A percentile compares a stretch with the other conserved stretches of the same genome.
Conservation (phyloP, 2,888 invertebrate species). For the Tetanocera ferruginea region DNA sequence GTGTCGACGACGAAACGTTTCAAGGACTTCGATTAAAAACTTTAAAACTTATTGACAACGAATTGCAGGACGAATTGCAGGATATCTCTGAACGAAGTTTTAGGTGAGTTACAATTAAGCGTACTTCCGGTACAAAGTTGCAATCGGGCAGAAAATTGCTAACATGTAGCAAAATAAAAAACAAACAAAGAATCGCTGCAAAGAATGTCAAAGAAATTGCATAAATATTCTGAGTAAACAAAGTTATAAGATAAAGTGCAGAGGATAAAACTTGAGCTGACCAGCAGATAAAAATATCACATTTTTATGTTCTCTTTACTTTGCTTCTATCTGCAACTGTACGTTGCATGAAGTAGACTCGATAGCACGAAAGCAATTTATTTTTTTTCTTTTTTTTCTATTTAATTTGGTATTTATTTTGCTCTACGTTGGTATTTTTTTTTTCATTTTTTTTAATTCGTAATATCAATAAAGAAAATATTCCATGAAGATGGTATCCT, state of each 20-base stretch:
- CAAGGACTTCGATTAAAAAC: constrained; percentile 83
- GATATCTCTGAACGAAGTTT: constrained; percentile 85
- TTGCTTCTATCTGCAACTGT: too few relatives aligned
- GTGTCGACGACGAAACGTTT: constrained; percentile 84
- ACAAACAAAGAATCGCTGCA: background rate
- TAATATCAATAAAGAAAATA: background rate
- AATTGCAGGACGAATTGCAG: constrained; percentile 80
- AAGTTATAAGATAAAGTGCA: background rate
- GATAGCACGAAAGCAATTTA: background rate
- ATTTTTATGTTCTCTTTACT: background rate
- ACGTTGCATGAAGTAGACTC: background rate
- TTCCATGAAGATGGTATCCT: background rate
- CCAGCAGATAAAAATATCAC: constrained; percentile 2
- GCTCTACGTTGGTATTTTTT: too few relatives aligned
- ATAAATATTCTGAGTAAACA: background rate
- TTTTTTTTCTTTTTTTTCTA: background rate
- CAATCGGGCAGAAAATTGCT: background rate
- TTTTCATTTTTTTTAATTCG: background rate
- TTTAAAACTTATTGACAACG: constrained; percentile 86
- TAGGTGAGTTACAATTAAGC: constrained; percentile 74
- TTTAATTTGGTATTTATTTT: background rate
- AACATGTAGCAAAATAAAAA: background rate
- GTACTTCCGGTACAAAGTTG: constrained; percentile 24
- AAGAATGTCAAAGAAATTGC: background rate
- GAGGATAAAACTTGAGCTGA: background rate